Percentiles rank a stretch among this genome's conserved stretches.
These are phyloP conservation scores for Chelonoidis abingdonii DNA, from an alignment of 2,113 vertebrate species.

Conservation along the genomic window DNA sequence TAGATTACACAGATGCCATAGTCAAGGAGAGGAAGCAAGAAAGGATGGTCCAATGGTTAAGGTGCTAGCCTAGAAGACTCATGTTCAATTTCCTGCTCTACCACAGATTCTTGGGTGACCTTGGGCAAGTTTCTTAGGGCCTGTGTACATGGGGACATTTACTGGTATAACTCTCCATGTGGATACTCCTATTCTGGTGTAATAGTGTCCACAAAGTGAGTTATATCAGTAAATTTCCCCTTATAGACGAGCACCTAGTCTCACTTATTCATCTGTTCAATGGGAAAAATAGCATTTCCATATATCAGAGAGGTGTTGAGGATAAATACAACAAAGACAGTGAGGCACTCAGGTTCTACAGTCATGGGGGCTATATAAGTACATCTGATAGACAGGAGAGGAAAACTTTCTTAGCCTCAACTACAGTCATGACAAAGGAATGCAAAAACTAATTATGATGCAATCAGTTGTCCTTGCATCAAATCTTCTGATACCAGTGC, in stretches of 20 bases:
- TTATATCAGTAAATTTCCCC: conserved; percentile 11
- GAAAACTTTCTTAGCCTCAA: conserved; percentile 18
- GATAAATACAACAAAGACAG: conserved; percentile 34
- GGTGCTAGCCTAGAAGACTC: neutral
- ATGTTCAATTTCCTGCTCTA: neutral
- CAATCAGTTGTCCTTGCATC: neutral
- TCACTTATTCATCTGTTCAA: conserved; percentile 56
- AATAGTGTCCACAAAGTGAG: neutral
- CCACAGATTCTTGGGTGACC: neutral
- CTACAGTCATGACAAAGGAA: neutral
- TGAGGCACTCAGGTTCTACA: conserved; percentile 42
- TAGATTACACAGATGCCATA: neutral
- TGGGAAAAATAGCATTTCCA: conserved; percentile 46
- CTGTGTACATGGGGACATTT: neutral
- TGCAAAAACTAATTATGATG: neutral
- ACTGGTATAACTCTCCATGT: neutral
- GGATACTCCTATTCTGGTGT: neutral
- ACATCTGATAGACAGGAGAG: neutral
- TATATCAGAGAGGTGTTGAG: conserved; percentile 46
- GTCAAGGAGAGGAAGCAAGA: neutral
- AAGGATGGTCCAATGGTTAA: neutral
- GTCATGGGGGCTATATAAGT: neutral
- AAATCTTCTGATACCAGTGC: neutral
- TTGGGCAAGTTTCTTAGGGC: neutral
- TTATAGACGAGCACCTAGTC: neutral